Conservation (phyloP, 2,797 vertebrate species). For the Spheniscus humboldti region DNA sequence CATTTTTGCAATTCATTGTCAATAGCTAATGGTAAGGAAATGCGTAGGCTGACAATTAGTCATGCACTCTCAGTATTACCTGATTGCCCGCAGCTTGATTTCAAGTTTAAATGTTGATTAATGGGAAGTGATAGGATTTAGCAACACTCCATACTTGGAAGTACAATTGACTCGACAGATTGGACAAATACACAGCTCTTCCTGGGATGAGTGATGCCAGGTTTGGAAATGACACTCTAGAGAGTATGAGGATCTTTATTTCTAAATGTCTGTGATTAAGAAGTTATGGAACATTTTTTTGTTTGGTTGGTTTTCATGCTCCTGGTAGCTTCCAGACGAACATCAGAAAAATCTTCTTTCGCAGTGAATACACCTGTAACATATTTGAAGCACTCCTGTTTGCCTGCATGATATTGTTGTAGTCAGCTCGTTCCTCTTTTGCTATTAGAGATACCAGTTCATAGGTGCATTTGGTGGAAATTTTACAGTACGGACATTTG, state of each 20-base stretch:
- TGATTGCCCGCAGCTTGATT: background rate
- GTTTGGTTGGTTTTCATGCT: background rate
- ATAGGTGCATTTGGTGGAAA: background rate
- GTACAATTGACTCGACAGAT: background rate
- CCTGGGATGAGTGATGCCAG: background rate
- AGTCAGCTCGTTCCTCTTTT: background rate
- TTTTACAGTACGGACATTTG: background rate
- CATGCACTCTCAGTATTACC: background rate
- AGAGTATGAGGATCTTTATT: background rate
- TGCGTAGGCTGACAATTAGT: background rate
- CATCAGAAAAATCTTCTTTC: background rate
- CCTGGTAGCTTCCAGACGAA: background rate
- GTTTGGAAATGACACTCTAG: background rate
- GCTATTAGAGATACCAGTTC: background rate
- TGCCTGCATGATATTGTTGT: background rate
- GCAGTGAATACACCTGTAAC: background rate
- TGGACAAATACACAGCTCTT: background rate
- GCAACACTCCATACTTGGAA: background rate
- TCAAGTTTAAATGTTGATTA: background rate
- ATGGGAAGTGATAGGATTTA: background rate
- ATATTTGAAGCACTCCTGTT: background rate
- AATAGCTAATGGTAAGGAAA: background rate
- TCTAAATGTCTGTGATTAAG: background rate
- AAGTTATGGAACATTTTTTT: rapidly evolving
- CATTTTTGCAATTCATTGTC: slow-evolving; percentile 8